Evolutionary conservation across 2,113 vertebrate genomes (phyloP).

Genomic region (Nesogale talazaci): DNA sequence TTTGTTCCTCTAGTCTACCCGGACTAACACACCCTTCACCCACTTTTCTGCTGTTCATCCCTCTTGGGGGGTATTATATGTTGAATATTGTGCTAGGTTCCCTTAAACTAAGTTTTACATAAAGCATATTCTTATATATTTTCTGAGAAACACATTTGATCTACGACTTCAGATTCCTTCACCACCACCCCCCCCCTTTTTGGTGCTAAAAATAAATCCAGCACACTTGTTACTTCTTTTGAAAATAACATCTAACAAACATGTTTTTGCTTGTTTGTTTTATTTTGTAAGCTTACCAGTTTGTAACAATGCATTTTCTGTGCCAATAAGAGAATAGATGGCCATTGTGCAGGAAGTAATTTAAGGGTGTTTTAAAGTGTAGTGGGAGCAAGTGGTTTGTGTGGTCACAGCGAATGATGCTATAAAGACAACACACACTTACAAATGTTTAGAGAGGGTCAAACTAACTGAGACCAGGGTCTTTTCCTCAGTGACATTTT

Average conservation of each 20-base stretch:
- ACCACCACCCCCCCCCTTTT: background rate
- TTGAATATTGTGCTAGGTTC: too few relatives aligned
- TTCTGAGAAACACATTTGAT: conserved; percentile 30
- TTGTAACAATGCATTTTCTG: background rate
- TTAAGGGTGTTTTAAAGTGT: background rate
- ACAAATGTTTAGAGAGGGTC: background rate
- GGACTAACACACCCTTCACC: too few relatives aligned
- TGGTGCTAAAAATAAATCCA: background rate
- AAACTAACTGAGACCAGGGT: background rate
- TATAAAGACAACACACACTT: background rate
- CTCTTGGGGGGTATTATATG: too few relatives aligned
- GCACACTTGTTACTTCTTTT: background rate
- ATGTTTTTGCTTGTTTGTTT: background rate
- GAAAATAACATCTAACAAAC: conserved; percentile 17
- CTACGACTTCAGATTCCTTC: background rate
- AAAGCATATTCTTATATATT: background rate
- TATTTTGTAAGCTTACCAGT: background rate
- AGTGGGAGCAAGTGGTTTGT: background rate
- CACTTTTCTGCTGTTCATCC: too few relatives aligned
- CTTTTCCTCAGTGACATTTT: background rate
- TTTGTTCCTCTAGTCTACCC: too few relatives aligned
- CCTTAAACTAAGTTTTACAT: too few relatives aligned
- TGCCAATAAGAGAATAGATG: background rate
- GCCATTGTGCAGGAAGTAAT: background rate
- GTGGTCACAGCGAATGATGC: background rate